These are phyloP conservation scores for Proterorhinus semilunaris DNA, from an alignment of 2,113 vertebrate genomes.

Conservation along the genomic window DNA sequence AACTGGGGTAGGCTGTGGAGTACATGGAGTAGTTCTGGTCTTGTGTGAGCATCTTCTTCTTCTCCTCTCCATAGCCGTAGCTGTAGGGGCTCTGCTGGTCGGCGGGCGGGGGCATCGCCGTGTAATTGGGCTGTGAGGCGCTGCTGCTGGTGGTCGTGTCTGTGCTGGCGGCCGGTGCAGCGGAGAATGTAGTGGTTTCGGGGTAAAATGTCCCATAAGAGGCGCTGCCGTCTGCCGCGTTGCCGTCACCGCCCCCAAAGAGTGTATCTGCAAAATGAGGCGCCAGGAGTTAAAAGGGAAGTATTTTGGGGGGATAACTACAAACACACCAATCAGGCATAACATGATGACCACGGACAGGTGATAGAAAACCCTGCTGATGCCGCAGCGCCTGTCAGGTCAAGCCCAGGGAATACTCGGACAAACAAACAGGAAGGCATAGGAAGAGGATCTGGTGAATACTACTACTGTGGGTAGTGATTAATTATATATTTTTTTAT, in stretches of 20 bases:
- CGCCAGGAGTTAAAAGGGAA: background rate
- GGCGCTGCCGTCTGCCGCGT: background rate
- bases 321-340: slow-evolving; percentile 2
- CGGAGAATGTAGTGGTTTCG: slow-evolving; percentile 45
- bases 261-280: slow-evolving; percentile 49
- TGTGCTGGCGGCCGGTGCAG: slow-evolving; percentile 30
- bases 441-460: too few species aligned
- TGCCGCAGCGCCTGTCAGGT: too few species aligned
- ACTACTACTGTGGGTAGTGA: too few species aligned
- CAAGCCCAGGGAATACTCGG: too few species aligned
- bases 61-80: slow-evolving; percentile 72
- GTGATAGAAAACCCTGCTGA: too few species aligned
- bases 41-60: slow-evolving; percentile 72
- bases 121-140: slow-evolving; percentile 48
- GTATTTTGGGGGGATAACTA: background rate
- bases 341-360: background rate
- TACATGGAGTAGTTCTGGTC: slow-evolving; percentile 58
- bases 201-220: slow-evolving; percentile 70
- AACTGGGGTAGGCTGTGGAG: slow-evolving; percentile 70
- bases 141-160: slow-evolving; percentile 14
- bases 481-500: too few species aligned
- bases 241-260: slow-evolving; percentile 33
- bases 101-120: slow-evolving; percentile 58
- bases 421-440: too few species aligned
- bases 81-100: slow-evolving; percentile 73